Evolutionary conservation across 1,140 invertebrate species (phyloP).

Genomic region (Bombus polaris): DNA sequence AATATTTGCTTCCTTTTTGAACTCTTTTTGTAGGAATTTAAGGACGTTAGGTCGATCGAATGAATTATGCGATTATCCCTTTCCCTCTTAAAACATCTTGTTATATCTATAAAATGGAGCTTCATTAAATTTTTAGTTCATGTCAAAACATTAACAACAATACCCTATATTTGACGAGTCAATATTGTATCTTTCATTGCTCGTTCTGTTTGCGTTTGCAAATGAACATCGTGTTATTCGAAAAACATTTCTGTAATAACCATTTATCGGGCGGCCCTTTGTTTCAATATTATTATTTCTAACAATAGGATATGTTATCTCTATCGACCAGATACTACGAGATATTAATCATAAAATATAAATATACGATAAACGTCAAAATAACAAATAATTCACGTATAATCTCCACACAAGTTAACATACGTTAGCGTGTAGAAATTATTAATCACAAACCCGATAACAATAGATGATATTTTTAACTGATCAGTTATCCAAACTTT

Average conservation of each 20-base stretch:
- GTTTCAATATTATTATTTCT: too few species aligned
- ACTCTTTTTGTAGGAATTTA: conserved; percentile 1
- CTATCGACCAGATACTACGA: too few species aligned
- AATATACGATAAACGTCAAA: too few species aligned
- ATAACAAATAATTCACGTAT: not conserved
- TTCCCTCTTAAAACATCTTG: not conserved
- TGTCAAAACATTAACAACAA: not conserved
- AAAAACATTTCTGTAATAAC: too few species aligned
- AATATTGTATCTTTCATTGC: too few species aligned
- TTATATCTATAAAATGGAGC: not conserved
- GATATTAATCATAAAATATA: too few species aligned
- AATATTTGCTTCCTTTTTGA: conserved; percentile 10
- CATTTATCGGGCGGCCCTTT: too few species aligned
- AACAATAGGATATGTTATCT: too few species aligned
- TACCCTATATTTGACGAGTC: not conserved
- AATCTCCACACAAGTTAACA: not conserved
- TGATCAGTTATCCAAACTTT: not conserved
- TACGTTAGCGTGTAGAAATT: too few species aligned
- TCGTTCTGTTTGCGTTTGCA: too few species aligned
- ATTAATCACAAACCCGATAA: not conserved
- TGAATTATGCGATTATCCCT: not conserved
- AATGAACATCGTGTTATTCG: too few species aligned
- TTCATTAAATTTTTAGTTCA: not conserved
- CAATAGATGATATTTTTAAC: conserved; percentile 30
- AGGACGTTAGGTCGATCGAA: not conserved